Evolutionary conservation across 2,888 invertebrate species (phyloP), one percentile per base, ranked within the genome.

Genomic region (Blera fallax): DNA sequence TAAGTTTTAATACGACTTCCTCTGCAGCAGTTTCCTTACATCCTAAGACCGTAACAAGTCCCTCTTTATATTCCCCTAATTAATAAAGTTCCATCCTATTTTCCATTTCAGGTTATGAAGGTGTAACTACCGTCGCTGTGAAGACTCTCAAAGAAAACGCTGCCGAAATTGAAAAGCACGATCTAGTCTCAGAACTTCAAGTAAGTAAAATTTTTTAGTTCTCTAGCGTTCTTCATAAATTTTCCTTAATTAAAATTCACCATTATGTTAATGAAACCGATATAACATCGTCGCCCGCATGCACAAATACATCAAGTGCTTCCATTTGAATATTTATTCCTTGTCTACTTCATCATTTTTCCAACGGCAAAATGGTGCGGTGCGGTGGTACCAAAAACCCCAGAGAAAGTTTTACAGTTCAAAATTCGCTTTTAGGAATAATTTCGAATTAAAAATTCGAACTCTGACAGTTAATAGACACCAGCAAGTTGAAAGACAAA

Each of bases 101-200:
- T 58, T 34, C 7, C 6, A 18, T 70, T 69, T 24, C 67, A 92
- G 92, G 90, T 10, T 74, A 93, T 87, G 95, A 96, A 89, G 96
- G 96, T 1, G 94, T 96, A 48, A 94, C 95, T 37, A 95, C 96
- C 0, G 98, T 98, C 0, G 98, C 98, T 11, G 98, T 98, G 43
- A 98, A 98, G 92, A 98, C 98, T 0, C 93, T 98, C n/a, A 98
- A 98, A 93, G 98, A 97, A 91, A 97, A 97, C 89, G 97, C 98
- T 0, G 95, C 96, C 0, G 97, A 97, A 90, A 95, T 96, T 72
- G 98, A 98, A 90, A 95, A 96, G 87, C 93, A 95, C 37, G 98
- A 98, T 91, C 93, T 98, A n/a, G 91, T 97, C 0, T 96, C 97
- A 62, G 98, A 98, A 90, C 92, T 98, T 32, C 94, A 96, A 89